These are phyloP conservation scores for Mesochorus sp. DNA, from an alignment of 2,888 invertebrate species.

Conservation along the genomic window DNA sequence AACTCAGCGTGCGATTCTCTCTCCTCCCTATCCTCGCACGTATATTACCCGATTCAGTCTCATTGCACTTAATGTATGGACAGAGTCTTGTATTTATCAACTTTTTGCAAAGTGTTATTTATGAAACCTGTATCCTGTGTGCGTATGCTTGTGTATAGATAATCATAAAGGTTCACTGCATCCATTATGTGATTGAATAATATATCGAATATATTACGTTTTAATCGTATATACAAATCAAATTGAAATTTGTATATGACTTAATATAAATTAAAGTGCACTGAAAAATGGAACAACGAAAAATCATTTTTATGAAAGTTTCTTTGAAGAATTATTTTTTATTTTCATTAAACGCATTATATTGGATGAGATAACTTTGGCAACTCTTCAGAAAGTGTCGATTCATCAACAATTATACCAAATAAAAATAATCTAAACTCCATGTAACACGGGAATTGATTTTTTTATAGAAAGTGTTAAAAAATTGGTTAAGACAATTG, in stretches of 20 bases:
- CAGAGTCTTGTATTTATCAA: constrained; percentile 8
- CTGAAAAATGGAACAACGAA: too few relatives aligned
- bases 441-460: too few relatives aligned
- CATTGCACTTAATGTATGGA: constrained; percentile 13
- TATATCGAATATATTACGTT: constrained; percentile 10
- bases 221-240: neutral
- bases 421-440: too few relatives aligned
- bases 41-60: constrained; percentile 7
- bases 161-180: neutral
- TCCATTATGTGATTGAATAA: constrained; percentile 38
- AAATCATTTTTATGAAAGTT: too few relatives aligned
- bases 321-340: too few relatives aligned
- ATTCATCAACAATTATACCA: too few relatives aligned
- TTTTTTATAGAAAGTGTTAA: too few relatives aligned
- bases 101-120: constrained; percentile 47
- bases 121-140: constrained; percentile 23
- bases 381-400: too few relatives aligned
- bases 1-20: constrained; percentile 44
- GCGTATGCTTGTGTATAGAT: neutral
- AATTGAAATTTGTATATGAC: neutral
- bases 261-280: neutral
- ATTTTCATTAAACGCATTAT: too few relatives aligned
- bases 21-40: neutral
- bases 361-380: too few relatives aligned
- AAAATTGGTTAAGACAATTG: too few relatives aligned